Percentiles rank a stretch among this genome's conserved stretches.
These are phyloP conservation scores for Halcyon badia DNA, from an alignment of 2,797 vertebrate genomes.

Conservation along the genomic window DNA sequence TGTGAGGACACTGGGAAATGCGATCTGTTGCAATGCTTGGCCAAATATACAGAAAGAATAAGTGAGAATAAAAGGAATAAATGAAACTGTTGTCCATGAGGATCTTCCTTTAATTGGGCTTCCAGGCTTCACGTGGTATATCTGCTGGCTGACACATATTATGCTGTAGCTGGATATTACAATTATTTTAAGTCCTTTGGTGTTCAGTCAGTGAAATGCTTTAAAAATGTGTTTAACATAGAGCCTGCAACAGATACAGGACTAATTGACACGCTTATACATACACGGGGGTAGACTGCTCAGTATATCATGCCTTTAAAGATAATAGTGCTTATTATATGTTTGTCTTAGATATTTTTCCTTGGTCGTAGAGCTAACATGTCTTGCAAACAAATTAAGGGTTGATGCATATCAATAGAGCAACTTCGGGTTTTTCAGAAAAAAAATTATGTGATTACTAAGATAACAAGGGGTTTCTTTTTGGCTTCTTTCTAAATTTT, in stretches of 20 bases:
- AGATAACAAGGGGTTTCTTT: neutral
- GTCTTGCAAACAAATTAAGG: neutral
- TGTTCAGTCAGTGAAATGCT: neutral
- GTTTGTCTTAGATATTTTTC: neutral
- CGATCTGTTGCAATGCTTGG: neutral
- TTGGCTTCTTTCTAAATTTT: neutral
- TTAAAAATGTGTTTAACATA: neutral
- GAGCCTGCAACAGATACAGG: neutral
- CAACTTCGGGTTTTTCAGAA: neutral
- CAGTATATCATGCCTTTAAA: neutral
- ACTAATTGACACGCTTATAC: neutral
- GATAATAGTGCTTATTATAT: neutral
- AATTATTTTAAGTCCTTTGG: neutral
- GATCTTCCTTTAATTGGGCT: neutral
- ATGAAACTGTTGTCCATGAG: neutral
- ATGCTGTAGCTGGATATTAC: neutral
- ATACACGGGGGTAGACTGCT: neutral
- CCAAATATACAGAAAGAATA: neutral
- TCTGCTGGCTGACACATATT: neutral
- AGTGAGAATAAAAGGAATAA: neutral
- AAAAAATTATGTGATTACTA: neutral
- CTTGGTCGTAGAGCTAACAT: neutral
- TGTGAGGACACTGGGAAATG: neutral
- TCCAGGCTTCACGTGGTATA: neutral
- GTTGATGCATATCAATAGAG: neutral